A percentile compares a stretch with the other conserved stretches of the same genome.
Evolutionary conservation across 1,140 invertebrate genomes (phyloP).

Genomic region (Argopecten irradians): DNA sequence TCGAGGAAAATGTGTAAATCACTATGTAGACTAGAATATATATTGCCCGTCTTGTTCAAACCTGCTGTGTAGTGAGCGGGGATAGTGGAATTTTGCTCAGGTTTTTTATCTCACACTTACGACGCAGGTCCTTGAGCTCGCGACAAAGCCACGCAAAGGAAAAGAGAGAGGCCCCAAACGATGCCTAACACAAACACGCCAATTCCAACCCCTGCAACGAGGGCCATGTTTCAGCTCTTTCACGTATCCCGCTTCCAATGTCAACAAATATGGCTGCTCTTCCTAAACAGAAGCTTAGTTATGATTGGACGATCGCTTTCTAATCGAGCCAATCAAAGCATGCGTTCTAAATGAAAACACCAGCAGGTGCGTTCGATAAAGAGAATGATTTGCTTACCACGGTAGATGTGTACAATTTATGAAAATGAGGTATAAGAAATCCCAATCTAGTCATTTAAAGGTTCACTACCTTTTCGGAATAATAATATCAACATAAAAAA

Average conservation of each 20-base stretch:
- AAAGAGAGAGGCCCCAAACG: not conserved
- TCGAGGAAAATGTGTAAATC: no score
- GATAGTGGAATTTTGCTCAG: no score
- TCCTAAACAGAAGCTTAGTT: not conserved
- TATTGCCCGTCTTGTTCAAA: not conserved
- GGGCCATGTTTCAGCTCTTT: not conserved
- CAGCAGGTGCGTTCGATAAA: not conserved
- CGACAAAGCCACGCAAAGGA: not conserved
- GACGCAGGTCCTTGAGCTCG: conserved; percentile 2
- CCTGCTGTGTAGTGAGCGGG: not conserved
- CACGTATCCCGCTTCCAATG: not conserved
- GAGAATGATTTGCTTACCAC: not conserved
- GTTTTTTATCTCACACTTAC: not conserved
- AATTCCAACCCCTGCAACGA: not conserved
- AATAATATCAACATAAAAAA: no score
- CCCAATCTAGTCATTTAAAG: no score
- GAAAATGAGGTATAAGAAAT: not conserved
- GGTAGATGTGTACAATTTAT: not conserved
- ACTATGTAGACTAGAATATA: no score
- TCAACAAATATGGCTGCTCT: conserved; percentile 15
- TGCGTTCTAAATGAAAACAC: not conserved
- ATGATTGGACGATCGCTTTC: not conserved
- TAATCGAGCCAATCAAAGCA: not conserved
- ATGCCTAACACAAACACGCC: not conserved
- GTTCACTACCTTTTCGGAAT: no score